Percentiles rank a stretch among this genome's conserved stretches.
These are phyloP conservation scores for Heterochromis multidens DNA, from an alignment of 2,113 vertebrate genomes.

Conservation along the genomic window DNA sequence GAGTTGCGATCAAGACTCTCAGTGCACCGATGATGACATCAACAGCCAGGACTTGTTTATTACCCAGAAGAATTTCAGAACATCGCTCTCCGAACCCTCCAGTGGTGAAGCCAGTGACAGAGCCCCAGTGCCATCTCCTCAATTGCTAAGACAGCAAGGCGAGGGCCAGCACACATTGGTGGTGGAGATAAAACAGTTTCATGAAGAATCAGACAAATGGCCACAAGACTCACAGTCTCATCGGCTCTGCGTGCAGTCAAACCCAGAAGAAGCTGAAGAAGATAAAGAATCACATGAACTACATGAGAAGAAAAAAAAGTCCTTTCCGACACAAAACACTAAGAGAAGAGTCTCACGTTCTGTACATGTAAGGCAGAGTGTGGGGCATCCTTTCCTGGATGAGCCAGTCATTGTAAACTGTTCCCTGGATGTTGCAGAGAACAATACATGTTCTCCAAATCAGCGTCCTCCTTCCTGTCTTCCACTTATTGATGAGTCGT, in stretches of 20 bases:
- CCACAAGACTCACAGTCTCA: neutral
- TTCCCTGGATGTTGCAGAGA: neutral
- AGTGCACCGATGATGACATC: constrained; percentile 45
- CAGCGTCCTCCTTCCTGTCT: neutral
- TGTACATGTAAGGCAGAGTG: neutral
- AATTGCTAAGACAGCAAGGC: neutral
- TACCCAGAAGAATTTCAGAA: constrained; percentile 75
- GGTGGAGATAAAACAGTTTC: neutral
- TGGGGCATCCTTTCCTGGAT: neutral
- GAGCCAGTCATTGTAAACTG: neutral
- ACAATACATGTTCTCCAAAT: neutral
- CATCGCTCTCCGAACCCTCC: constrained; percentile 23
- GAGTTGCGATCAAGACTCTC: constrained; percentile 17
- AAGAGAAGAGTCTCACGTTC: neutral
- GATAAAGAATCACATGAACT: neutral
- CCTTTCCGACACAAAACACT: neutral
- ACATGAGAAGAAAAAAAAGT: neutral
- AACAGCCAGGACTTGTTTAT: constrained; percentile 81
- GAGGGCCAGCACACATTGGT: neutral
- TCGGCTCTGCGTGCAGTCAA: neutral
- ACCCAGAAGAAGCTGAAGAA: neutral
- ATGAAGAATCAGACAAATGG: neutral
- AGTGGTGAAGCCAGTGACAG: constrained; percentile 30
- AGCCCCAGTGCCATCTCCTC: neutral
- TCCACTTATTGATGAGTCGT: neutral